A percentile compares a stretch with the other conserved stretches of the same genome.
Evolutionary conservation across 2,113 vertebrate species (phyloP).

Genomic region (Cricetomys ansorgei): DNA sequence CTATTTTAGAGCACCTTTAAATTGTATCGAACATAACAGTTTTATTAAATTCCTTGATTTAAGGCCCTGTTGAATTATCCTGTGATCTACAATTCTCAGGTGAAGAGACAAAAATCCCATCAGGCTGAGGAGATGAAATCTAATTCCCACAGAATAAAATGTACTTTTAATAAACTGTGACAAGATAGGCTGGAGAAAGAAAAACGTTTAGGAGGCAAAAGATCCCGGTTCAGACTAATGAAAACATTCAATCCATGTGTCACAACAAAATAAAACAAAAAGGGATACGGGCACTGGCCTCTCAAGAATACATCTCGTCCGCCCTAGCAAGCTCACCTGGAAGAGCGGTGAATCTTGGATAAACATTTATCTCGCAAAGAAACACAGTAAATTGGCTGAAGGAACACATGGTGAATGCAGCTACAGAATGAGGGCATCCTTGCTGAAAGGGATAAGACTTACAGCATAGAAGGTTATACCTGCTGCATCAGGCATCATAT

Average conservation of each 20-base stretch:
- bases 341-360: slow-evolving; percentile 31
- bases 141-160: slow-evolving; percentile 78
- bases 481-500: background rate
- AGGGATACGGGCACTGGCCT: background rate
- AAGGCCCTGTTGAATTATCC: slow-evolving; percentile 72
- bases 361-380: slow-evolving; percentile 57
- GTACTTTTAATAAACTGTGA: slow-evolving; percentile 74
- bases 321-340: background rate
- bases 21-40: slow-evolving; percentile 66
- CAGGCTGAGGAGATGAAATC: slow-evolving; percentile 65
- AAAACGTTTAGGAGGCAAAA: slow-evolving; percentile 69
- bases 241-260: slow-evolving; percentile 68
- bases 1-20: slow-evolving; percentile 67
- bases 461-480: background rate
- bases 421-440: background rate
- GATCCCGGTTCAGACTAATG: slow-evolving; percentile 69
- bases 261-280: slow-evolving; percentile 69
- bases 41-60: slow-evolving; percentile 81
- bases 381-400: slow-evolving; percentile 59
- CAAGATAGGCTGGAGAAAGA: slow-evolving; percentile 31
- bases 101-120: slow-evolving; percentile 73
- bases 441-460: background rate
- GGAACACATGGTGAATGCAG: background rate
- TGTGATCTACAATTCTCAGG: slow-evolving; percentile 69
- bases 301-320: slow-evolving; percentile 57